A percentile compares a stretch with the other conserved stretches of the same genome.
Conservation (phyloP, 2,797 vertebrate genomes). For the Phoxinus dragarum region DNA sequence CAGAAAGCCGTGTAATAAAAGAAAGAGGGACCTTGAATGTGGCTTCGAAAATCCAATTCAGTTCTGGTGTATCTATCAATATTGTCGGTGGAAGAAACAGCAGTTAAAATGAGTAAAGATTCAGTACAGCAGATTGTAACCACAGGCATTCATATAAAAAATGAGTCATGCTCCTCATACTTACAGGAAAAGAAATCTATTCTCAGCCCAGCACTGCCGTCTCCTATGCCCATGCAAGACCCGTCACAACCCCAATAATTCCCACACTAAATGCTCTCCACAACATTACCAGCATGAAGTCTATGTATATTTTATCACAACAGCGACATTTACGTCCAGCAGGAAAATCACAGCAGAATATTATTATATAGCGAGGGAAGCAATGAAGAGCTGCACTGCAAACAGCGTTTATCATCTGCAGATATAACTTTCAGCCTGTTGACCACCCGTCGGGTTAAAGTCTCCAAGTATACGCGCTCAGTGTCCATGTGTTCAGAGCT, state of each 20-base stretch:
- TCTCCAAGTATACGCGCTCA: not conserved
- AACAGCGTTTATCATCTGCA: constrained; percentile 35
- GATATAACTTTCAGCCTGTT: constrained; percentile 46
- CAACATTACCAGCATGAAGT: not conserved
- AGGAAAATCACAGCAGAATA: constrained; percentile 30
- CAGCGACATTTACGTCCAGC: not conserved
- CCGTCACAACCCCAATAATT: constrained; percentile 27
- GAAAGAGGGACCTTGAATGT: constrained; percentile 1
- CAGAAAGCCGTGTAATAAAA: not conserved
- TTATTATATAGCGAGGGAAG: not conserved
- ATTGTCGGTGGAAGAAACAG: not conserved
- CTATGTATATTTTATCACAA: constrained; percentile 36
- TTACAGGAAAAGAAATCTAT: constrained; percentile 8
- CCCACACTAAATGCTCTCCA: constrained; percentile 17
- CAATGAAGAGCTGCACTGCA: constrained; percentile 38
- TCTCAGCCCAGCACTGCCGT: not conserved
- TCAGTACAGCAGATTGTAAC: not conserved
- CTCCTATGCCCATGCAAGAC: not conserved
- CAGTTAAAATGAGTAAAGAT: constrained; percentile 19
- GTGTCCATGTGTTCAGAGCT: constrained; percentile 58
- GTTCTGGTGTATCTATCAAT: not conserved
- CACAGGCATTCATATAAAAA: constrained; percentile 5
- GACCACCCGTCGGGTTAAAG: constrained; percentile 38
- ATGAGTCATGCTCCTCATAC: not conserved
- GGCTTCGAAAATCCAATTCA: constrained; percentile 3